Percentiles rank a stretch among this genome's conserved stretches.
phyloP scores from a whole-genome alignment of 2,888 invertebrate species.

The Sylvicola cinctus region DNA sequence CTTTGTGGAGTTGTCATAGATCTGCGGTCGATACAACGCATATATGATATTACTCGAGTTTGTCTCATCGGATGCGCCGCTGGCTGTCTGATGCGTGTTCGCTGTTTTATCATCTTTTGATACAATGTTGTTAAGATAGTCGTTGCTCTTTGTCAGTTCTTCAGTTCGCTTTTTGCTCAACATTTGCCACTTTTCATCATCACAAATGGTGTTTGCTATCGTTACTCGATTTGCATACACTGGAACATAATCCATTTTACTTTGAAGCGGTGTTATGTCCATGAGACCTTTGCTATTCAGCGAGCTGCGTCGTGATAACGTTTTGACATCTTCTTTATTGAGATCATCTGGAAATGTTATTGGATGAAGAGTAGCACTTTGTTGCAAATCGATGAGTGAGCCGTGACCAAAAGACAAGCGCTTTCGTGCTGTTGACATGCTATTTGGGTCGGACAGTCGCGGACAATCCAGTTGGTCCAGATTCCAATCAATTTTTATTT shows the following conservation, averaged over 20 bases:
- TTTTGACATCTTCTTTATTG: not conserved
- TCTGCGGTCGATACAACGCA: not conserved
- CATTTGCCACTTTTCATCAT: slow-evolving; percentile 25
- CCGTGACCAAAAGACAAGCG: not conserved
- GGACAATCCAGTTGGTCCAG: slow-evolving; percentile 1
- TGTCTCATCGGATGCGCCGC: not conserved
- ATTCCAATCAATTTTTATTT: slow-evolving; percentile 20
- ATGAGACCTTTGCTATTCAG: slow-evolving; percentile 8
- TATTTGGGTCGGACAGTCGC: not conserved
- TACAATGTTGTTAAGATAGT: slow-evolving; percentile 6
- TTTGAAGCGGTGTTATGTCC: slow-evolving; percentile 16
- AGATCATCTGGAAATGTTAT: not conserved
- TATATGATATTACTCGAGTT: not conserved
- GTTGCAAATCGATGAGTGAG: not conserved
- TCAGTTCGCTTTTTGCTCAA: slow-evolving; percentile 19
- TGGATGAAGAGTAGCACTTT: not conserved
- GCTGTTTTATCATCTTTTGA: slow-evolving; percentile 1
- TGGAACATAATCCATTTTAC: slow-evolving; percentile 18
- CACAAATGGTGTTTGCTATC: slow-evolving; percentile 18
- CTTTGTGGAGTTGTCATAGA: not conserved
- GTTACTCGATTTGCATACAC: slow-evolving; percentile 22
- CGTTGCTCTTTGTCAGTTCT: slow-evolving; percentile 10
- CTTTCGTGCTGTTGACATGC: not conserved
- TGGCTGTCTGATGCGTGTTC: not conserved
- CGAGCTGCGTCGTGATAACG: slow-evolving; percentile 1